A percentile compares a stretch with the other conserved stretches of the same genome.
phyloP scores from a whole-genome alignment of 2,797 vertebrate species.

The Rhincodon typus region DNA sequence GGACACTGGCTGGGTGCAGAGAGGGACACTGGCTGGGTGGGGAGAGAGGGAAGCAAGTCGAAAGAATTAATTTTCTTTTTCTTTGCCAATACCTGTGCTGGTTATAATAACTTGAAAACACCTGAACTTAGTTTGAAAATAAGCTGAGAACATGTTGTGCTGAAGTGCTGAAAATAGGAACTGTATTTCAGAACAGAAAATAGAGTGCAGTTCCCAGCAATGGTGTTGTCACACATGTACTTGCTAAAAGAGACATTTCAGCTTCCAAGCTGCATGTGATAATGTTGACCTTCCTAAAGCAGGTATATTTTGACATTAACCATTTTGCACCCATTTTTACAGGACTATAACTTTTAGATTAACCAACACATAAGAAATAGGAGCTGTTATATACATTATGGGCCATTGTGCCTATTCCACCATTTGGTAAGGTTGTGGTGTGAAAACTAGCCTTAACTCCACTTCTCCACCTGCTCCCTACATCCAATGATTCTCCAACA shows the following conservation, averaged over 20 bases:
- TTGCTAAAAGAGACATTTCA: neutral
- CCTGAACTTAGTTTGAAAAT: neutral
- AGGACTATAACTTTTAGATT: neutral
- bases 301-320: neutral
- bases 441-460: neutral
- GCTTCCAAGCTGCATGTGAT: neutral
- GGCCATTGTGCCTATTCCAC: too few species aligned
- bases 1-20: too few species aligned
- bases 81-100: too few species aligned
- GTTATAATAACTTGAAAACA: neutral
- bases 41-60: neutral
- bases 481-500: neutral
- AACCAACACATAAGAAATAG: neutral
- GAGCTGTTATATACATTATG: neutral
- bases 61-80: neutral
- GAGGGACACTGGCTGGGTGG: too few species aligned
- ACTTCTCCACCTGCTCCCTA: neutral
- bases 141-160: neutral
- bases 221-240: neutral
- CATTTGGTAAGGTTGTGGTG: neutral
- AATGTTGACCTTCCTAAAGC: conserved; percentile 1
- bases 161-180: neutral
- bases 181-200: neutral
- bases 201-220: neutral
- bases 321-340: neutral